Conservation (phyloP, 1,140 invertebrate species). For the Melanaphis sacchari region DNA sequence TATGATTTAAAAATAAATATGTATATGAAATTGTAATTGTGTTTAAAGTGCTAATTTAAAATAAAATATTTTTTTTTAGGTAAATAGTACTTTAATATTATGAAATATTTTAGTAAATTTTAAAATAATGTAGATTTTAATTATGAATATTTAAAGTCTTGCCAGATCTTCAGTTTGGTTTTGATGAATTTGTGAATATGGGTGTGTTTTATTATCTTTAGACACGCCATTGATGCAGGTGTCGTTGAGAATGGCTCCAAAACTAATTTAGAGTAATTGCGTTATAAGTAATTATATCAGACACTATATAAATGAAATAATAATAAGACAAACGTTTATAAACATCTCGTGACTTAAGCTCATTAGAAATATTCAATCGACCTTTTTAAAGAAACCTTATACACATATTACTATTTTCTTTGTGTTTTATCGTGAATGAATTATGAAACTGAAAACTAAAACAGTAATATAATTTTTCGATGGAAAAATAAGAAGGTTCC, state of each 20-base stretch:
- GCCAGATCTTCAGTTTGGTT: neutral
- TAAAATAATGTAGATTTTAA: neutral
- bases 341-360: constrained; percentile 25
- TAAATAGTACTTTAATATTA: neutral
- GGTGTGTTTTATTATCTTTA: constrained; percentile 49
- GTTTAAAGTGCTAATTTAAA: neutral
- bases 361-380: constrained; percentile 39
- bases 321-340: constrained; percentile 30
- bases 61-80: neutral
- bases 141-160: neutral
- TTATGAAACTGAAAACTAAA: neutral
- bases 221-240: constrained; percentile 31
- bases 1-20: neutral
- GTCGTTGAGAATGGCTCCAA: neutral
- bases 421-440: neutral
- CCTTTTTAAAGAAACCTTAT: constrained; percentile 10
- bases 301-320: constrained; percentile 18
- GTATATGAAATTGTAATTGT: neutral
- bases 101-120: neutral
- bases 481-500: neutral
- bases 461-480: neutral
- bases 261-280: constrained; percentile 42
- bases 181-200: neutral
- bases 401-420: neutral
- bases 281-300: constrained; percentile 38